Evolutionary conservation across 2,113 vertebrate species (phyloP), one percentile per base, ranked within the genome.

Genomic region (Dromaius novaehollandiae): DNA sequence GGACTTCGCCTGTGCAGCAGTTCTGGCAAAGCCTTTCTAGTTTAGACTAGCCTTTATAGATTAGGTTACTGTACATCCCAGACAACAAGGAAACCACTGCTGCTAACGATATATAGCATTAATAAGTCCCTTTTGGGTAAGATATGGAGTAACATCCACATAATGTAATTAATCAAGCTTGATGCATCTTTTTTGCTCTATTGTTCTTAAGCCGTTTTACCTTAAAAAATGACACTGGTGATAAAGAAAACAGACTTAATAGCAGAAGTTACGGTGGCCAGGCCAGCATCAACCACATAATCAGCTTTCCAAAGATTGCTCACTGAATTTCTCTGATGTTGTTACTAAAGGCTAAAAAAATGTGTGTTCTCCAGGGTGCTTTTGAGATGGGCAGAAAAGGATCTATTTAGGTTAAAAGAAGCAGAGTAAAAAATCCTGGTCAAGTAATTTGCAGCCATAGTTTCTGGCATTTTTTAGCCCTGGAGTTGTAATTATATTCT

Each of bases 381-480:
- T 93, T 66, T 92, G 69, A 90, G 56, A 61, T 61, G 63, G 58
- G 26, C 76, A 55, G 63, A 87, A 92, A 92, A 85, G 13, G 63
- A 77, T 22, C 6, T 50, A 34, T 85, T 92, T 85, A 94, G 48
- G 69, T 89, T 92, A 82, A 87, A 87, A 91, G 48, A 51, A 82
- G 25, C 15, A 82, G 42, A 68, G 46, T 42, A 82, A 90, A 26
- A 85, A 53, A 63, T 74, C 56, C 34, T 80, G 46, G 58, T 94
- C 81, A 89, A 95, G 79, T 50, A 61, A 92, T 83, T 85, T 95
- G 48, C 71, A 96, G 66, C 66, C 70, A 20, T n/a, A 76, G 40
- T 38, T 30, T 73, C 44, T 58, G 66, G 63, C 70, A 82, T 30
- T 83, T 88, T 74, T 88, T 66, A 86, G 66, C n/a, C n/a, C 50